Evolutionary conservation across 2,888 invertebrate genomes (phyloP), one percentile per base, ranked within the genome.

Genomic region (Drosophila subquinaria): DNA sequence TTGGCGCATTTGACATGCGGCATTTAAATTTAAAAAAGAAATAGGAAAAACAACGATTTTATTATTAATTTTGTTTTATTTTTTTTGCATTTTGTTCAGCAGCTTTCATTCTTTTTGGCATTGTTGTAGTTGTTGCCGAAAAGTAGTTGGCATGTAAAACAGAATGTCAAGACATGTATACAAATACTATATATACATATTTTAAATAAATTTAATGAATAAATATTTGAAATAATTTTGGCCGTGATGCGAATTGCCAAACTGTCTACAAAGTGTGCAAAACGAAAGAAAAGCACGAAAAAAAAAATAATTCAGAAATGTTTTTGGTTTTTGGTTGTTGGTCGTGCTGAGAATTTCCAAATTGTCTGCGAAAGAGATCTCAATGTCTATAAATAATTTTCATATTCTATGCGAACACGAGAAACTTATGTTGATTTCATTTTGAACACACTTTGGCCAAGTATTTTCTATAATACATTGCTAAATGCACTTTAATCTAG

Each of bases 1-100:
- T 86, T 86, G 89, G 90, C 89, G 86, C 88, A 86, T 88, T 86
- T 86, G 86, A 86, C 90, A 85, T 85, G 89, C 86, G 88, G 89
- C 86, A 85, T 86, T 85, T 82, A 48, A 42, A 62, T 30, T 38
- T 51, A 59, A 42, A 47, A 48, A n/a, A n/a, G 20, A 15, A 23
- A 42, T 1, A 33, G 42, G 42, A 40, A 51, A 33, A 33, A 27
- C 1, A n/a, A 10, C 11, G 17, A 52, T 38, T 57, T 64, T 48
- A 59, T 64, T 59, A 64, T 61, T 60, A 45, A 65, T 67, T 69
- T 65, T 42, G 52, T 43, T 66, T 48, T 50, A 50, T 51, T 62
- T 56, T 56, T 17, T 17, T 50, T 35, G 30, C 36, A 60, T 52
- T 55, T 23, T 67, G 50, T 48, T 68, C 55, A 68, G 53, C 70